Conservation (phyloP, 2,797 vertebrate species). For the Sebastes taczanowskii region DNA sequence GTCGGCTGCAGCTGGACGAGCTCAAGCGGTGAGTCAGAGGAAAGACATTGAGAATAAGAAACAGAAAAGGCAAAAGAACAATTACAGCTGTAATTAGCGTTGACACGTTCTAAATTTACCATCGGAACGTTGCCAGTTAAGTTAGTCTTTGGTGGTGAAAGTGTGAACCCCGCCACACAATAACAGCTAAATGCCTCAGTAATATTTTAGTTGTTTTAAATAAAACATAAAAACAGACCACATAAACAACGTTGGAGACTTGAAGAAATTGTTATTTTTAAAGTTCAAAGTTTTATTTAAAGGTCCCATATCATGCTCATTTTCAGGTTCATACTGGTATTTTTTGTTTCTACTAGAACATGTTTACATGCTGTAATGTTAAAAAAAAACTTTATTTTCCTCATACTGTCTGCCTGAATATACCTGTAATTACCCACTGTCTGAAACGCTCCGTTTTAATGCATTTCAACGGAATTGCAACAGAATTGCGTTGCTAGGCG, state of each 20-base stretch:
- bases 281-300: too few relatives aligned
- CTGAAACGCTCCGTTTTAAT: too few relatives aligned
- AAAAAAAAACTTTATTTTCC: too few relatives aligned
- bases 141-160: not conserved
- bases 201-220: not conserved
- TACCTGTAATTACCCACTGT: too few relatives aligned
- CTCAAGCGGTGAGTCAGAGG: conserved; percentile 71
- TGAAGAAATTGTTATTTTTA: too few relatives aligned
- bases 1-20: conserved; percentile 71
- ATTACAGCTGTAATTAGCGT: not conserved
- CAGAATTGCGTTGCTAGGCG: too few relatives aligned
- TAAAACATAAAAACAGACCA: not conserved
- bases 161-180: not conserved
- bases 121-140: not conserved
- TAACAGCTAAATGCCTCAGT: not conserved
- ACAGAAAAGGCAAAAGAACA: not conserved
- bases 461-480: too few relatives aligned
- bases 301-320: too few relatives aligned
- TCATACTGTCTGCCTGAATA: too few relatives aligned
- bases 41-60: not conserved
- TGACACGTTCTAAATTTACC: not conserved
- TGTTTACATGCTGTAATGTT: too few relatives aligned
- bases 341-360: too few relatives aligned
- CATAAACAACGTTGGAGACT: not conserved
- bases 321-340: too few relatives aligned